Base-by-base conservation (phyloP, 2,888 invertebrate species). In the Athetis lepigone region DNA sequence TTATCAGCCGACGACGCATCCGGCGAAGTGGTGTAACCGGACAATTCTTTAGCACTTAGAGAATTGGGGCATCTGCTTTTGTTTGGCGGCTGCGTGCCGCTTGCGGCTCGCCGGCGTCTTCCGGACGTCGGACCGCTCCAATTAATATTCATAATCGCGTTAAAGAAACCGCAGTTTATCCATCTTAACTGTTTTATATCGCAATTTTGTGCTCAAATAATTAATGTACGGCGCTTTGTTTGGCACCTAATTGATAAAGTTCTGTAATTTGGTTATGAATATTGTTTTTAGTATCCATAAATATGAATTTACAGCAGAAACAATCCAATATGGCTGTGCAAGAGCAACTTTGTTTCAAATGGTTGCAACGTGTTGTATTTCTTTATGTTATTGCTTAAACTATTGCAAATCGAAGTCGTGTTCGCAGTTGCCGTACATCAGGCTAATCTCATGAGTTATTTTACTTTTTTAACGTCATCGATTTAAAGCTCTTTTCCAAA, bases 81-180 rank as follows among this genome's bases (percentile, higher is more conserved):
- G 84, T 87, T 85, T 81, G 39, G 51, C 33, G 27, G 8, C 21
- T 46, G 59, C 63, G 65, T 27, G 56, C 42, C 36, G 21, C 18
- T 19, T 54, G 68, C 75, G 67, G 46, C 33, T 19, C 61, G 27
- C n/a, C 23, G 9, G 70, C 60, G 67, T 64, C 57, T 27, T 42
- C 21, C 57, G 40, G 18, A 43, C 55, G 43, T 43, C 54, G 39
- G 40, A 16, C 62, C 42, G 47, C 56, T 50, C 68, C 82, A 83
- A 90, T 90, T 90, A 89, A 88, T 88, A 88, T 88, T 88, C 84
- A 88, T 90, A 89, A 90, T 90, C 82, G 78, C 77, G 77, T 79
- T 84, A 85, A 88, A 90, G 88, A 88, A 82, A 79, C 81, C 73
- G 69, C 79, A 77, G 78, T 79, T 82, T 79, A 87, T 85, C 77